Evolutionary conservation across 2,888 invertebrate genomes (phyloP).

Genomic region (Cetonia aurata): DNA sequence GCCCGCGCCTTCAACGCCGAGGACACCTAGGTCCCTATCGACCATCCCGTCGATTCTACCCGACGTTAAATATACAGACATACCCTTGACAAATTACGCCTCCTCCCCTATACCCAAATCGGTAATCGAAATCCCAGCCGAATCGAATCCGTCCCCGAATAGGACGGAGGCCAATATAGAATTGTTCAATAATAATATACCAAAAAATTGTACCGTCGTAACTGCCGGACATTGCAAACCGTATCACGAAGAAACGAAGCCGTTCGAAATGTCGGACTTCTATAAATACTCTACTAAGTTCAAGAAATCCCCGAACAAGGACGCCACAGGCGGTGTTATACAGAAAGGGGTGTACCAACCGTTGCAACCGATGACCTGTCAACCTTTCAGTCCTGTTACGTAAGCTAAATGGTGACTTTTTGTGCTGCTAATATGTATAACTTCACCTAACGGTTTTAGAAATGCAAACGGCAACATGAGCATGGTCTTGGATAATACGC

Average conservation of each 20-base stretch:
- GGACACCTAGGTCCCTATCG: constrained; percentile 57
- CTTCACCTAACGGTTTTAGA: neutral
- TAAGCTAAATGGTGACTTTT: constrained; percentile 40
- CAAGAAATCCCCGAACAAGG: constrained; percentile 70
- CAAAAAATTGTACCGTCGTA: constrained; percentile 86
- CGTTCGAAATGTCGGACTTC: constrained; percentile 98
- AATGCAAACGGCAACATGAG: constrained; percentile 26
- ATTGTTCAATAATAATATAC: constrained; percentile 73
- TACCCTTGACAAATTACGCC: constrained; percentile 48
- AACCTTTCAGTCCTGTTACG: constrained; percentile 59
- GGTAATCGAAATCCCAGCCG: constrained; percentile 64
- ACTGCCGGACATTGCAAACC: constrained; percentile 92
- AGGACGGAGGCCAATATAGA: constrained; percentile 62
- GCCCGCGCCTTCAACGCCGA: constrained; percentile 53
- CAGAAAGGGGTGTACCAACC: constrained; percentile 68
- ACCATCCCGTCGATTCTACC: constrained; percentile 53
- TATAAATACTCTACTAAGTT: constrained; percentile 97
- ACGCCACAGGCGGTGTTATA: constrained; percentile 50
- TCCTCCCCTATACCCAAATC: constrained; percentile 58
- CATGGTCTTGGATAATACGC: constrained; percentile 13
- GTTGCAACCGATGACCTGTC: constrained; percentile 68
- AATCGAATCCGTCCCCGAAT: constrained; percentile 63
- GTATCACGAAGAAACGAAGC: constrained; percentile 93
- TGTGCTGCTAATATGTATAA: neutral
- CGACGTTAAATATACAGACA: constrained; percentile 51